phyloP scores from a whole-genome alignment of 2,888 invertebrate species.

The Sceliomorpha sp. region DNA sequence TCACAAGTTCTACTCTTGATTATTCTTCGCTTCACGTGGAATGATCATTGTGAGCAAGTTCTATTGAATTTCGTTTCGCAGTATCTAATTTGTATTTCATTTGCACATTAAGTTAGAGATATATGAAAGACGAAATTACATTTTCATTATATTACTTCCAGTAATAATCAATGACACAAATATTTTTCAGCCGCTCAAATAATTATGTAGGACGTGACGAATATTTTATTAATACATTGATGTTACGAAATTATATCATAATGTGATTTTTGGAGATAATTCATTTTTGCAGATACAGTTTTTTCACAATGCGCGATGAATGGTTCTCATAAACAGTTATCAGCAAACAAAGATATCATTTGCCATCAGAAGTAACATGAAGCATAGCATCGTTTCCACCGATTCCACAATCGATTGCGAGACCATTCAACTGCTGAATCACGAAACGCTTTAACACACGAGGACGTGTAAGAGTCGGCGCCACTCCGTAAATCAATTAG shows the following conservation, averaged over 20 bases:
- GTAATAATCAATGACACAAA: too few species aligned
- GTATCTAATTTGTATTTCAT: slow-evolving; percentile 7
- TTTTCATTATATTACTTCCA: too few species aligned
- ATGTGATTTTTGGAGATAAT: too few species aligned
- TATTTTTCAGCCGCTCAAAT: too few species aligned
- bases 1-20: slow-evolving; percentile 2
- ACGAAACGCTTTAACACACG: slow-evolving; percentile 12
- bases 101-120: background rate
- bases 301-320: too few species aligned
- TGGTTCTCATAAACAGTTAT: slow-evolving; percentile 4
- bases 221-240: too few species aligned
- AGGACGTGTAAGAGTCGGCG: slow-evolving; percentile 14
- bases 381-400: slow-evolving; percentile 1
- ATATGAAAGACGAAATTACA: too few species aligned
- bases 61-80: slow-evolving; percentile 1
- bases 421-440: slow-evolving; percentile 1
- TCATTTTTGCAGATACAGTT: too few species aligned
- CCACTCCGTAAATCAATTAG: slow-evolving; percentile 56
- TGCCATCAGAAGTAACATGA: background rate
- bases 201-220: too few species aligned
- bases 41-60: slow-evolving; percentile 4
- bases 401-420: slow-evolving; percentile 9
- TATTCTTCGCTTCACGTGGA: slow-evolving; percentile 2
- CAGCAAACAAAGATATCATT: background rate
- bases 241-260: too few species aligned